Evolutionary conservation across 2,888 invertebrate genomes (phyloP), one percentile per base, ranked within the genome.

Genomic region (Scotopteryx bipunctaria): DNA sequence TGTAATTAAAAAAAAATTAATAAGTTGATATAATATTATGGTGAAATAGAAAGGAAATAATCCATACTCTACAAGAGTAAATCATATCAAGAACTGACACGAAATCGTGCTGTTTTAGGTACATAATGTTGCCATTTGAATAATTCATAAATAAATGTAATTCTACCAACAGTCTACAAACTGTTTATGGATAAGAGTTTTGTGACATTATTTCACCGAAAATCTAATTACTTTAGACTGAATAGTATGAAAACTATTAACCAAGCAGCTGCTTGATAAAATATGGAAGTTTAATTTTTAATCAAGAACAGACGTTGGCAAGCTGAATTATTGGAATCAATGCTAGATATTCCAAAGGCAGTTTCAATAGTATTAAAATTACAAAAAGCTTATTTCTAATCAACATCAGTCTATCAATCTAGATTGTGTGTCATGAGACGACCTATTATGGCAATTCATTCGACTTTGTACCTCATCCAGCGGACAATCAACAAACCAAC

Each of bases 331-430:
- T 16, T 6, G n/a, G 8, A 25, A n/a, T 2, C 25, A 27, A 27
- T 27, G 8, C 11, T 1, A 11, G 2, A 17, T 21, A 23, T 21
- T 14, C 19, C 40, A 23, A 51, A 37, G 55, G 47, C 55, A 56
- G 50, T 47, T 14, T 48, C 17, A 31, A 35, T 46, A 63, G 59
- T 49, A 40, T 41, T 40, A 63, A 61, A 65, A 60, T 59, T 70
- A 70, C 63, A 71, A 69, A 71, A 68, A 49, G 35, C 59, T 51
- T 64, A 51, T 40, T 57, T 48, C 57, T 67, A 63, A 52, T 33
- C 57, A 56, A 16, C 31, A 59, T 61, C 61, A 71, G 71, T 71
- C 71, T 63, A 57, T 63, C 33, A 29, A 49, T 57, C 17, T 50
- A 54, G 31, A 61, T 50, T 54, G 52, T 61, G 57, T 62, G 61